phyloP scores from a whole-genome alignment of 2,888 invertebrate genomes.

The Drosophila lacicola region DNA sequence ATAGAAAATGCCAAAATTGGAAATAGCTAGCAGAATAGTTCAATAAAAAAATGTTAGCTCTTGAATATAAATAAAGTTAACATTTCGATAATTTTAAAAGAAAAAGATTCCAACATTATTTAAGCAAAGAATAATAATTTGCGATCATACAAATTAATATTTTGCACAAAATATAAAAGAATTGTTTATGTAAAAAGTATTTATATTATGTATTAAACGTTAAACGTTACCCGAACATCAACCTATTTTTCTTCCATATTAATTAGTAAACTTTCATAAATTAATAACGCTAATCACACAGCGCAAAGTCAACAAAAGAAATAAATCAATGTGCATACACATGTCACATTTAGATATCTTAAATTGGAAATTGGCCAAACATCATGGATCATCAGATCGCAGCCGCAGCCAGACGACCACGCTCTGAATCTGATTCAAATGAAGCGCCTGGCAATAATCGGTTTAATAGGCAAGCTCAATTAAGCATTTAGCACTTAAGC shows the following conservation, averaged over 20 bases:
- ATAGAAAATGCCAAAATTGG: no score
- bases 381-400: slow-evolving; percentile 34
- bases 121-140: no score
- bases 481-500: slow-evolving; percentile 72
- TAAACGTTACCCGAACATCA: neutral
- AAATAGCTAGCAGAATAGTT: neutral
- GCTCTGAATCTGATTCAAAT: slow-evolving; percentile 23
- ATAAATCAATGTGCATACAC: slow-evolving; percentile 5
- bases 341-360: slow-evolving; percentile 18
- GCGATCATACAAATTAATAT: no score
- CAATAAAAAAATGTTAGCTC: no score
- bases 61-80: no score
- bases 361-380: slow-evolving; percentile 35
- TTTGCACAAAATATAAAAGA: no score
- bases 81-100: no score
- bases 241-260: neutral
- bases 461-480: slow-evolving; percentile 61
- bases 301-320: slow-evolving; percentile 13
- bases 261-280: neutral
- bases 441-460: slow-evolving; percentile 44
- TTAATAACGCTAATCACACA: slow-evolving; percentile 23
- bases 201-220: neutral
- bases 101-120: no score
- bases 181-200: neutral
- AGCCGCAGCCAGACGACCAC: slow-evolving; percentile 33